Evolutionary conservation across 2,113 vertebrate species (phyloP), one percentile per base, ranked within the genome.

Genomic region (Anhinga anhinga): DNA sequence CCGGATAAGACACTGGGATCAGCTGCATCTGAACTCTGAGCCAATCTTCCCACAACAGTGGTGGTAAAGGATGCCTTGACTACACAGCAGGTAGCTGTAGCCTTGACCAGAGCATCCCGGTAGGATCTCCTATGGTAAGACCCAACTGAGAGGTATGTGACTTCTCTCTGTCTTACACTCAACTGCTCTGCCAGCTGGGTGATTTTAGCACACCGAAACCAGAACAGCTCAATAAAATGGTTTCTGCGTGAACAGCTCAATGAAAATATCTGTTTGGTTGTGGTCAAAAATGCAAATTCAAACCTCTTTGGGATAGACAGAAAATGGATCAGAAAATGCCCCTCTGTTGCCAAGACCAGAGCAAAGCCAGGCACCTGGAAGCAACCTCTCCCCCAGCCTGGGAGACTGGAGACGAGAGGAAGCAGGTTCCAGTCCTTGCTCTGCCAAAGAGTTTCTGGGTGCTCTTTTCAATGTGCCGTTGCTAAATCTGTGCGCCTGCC

Each of bases 211-310:
- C 47, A 90, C 29, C 50, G 82, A 95, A 85, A 67, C 25, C 81
- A 93, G 77, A 95, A 52, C 38, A 78, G 77, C 44, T 88, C 90
- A 82, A 81, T 86, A 47, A 93, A 92, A 86, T 79, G 21, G n/a
- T 86, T 96, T 96, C 76, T 77, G 58, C 1, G 7, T 91, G 79
- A 85, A 69, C 70, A 92, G 23, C 44, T 89, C 85, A 83, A 74
- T 86, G 62, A 89, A 93, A 67, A 38, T 66, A 67, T 44, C 85
- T 86, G 30, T 76, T 86, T 72, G 25, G 36, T 56, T 95, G 58
- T 80, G 61, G 70, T 93, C 0, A 85, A 82, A 95, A 95, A 90
- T 61, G 65, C 52, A 97, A 93, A 97, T 67, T 74, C 81, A 82
- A 23, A 8, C 21, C 7, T 16, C 9, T 79, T 79, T 76, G 45